Evolutionary conservation across 2,888 invertebrate species (phyloP).

Genomic region (Opisthograptis luteolata): DNA sequence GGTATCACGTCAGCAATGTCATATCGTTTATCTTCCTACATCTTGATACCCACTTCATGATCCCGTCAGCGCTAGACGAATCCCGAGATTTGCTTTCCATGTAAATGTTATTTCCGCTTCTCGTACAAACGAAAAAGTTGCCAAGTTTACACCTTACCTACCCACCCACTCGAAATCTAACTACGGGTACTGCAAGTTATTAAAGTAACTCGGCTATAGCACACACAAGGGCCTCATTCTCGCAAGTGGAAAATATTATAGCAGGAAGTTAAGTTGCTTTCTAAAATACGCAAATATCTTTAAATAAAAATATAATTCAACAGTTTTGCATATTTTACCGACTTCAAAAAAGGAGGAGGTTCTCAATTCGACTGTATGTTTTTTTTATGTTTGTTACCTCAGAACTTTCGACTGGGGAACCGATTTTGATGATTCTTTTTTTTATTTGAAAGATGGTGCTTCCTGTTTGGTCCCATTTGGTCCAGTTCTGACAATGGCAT

Average conservation of each 20-base stretch:
- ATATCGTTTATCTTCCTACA: not conserved
- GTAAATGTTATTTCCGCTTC: slow-evolving; percentile 45
- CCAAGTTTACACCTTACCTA: slow-evolving; percentile 51
- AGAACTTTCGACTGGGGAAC: too few relatives aligned
- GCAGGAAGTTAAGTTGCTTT: slow-evolving; percentile 32
- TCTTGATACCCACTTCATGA: not conserved
- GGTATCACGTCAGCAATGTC: not conserved
- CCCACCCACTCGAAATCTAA: slow-evolving; percentile 42
- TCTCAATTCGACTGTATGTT: too few relatives aligned
- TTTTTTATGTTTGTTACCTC: too few relatives aligned
- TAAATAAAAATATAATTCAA: too few relatives aligned
- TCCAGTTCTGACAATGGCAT: too few relatives aligned
- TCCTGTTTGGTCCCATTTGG: too few relatives aligned
- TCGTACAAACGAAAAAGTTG: slow-evolving; percentile 51
- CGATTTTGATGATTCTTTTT: too few relatives aligned
- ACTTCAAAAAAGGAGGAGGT: too few relatives aligned
- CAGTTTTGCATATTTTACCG: too few relatives aligned
- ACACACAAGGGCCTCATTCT: slow-evolving; percentile 46
- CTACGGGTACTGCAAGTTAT: slow-evolving; percentile 40
- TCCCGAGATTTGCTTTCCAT: slow-evolving; percentile 51
- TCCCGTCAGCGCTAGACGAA: slow-evolving; percentile 1
- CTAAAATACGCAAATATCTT: slow-evolving; percentile 24
- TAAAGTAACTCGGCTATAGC: slow-evolving; percentile 48
- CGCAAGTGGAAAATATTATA: slow-evolving; percentile 40
- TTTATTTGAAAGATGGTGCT: too few relatives aligned